Evolutionary conservation across 1,140 invertebrate species (phyloP), one percentile per base, ranked within the genome.

Genomic region (Anastatus disparis): DNA sequence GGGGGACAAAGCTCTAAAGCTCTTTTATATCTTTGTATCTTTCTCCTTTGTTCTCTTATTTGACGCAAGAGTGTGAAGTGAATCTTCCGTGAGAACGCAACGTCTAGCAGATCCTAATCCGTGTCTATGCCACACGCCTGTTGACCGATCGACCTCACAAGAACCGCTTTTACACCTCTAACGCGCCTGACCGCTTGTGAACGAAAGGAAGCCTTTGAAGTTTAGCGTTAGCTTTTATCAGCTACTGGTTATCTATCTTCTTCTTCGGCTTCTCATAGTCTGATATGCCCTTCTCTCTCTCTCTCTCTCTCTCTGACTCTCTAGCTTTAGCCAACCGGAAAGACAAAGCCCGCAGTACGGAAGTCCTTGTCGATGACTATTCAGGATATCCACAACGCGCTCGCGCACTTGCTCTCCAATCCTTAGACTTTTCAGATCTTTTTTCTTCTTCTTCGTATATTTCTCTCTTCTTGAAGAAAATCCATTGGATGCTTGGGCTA

Each of bases 291-390:
- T 44, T 44, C 42, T 44, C 42, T 44, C 42, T 44, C 42, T 7
- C 42, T 44, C 15, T 44, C 42, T 44, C 42, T 15, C 42, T 44
- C 42, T 44, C 42, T 44, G 6, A 8, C 31, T 35, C 31, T 35
- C 31, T 35, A 46, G 15, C 50, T 7, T 10, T 26, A 17, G 42
- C 10, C n/a, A n/a, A 27, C 15, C 35, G 17, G 53, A 56, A 35
- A 31, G 29, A 58, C 38, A 58, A 58, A 56, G 64, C 38, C 27
- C 12, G 15, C 6, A 27, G 26, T 20, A 3, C 15, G 42, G 46
- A 63, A 38, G 27, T 58, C 12, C 44, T 50, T 42, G 6, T 59
- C 44, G 31, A 58, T 58, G 64, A 58, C 40, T 56, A 31, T 42
- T 44, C 38, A 46, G 64, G 64, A 66, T 56, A 55, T 66, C 55